These are phyloP conservation scores for Huso huso DNA, from an alignment of 2,797 vertebrate species.

Conservation along the genomic window DNA sequence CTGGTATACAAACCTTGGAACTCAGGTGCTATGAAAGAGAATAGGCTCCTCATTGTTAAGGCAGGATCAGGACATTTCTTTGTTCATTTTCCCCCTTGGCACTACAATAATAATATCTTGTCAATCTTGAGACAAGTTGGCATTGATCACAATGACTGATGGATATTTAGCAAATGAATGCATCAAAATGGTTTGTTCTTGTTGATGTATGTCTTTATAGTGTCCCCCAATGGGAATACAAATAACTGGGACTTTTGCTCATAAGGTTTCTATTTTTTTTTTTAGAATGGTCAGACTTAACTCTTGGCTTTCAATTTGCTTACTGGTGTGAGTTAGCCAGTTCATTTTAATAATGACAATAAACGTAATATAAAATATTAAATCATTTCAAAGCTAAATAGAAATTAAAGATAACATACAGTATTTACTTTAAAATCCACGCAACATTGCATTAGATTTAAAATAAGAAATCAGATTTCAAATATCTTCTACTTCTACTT, in stretches of 20 bases:
- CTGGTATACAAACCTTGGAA: slow-evolving; percentile 34
- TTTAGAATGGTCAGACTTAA: too few species aligned
- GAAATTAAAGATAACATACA: too few species aligned
- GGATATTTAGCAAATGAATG: slow-evolving; percentile 36
- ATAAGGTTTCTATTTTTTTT: too few species aligned
- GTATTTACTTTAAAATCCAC: too few species aligned
- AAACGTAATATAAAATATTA: too few species aligned
- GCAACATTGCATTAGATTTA: too few species aligned
- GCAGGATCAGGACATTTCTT: slow-evolving; percentile 43
- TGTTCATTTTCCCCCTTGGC: slow-evolving; percentile 44
- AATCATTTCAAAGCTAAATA: too few species aligned
- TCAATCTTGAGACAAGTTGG: slow-evolving; percentile 52
- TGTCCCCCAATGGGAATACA: slow-evolving; percentile 35
- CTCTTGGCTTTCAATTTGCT: too few species aligned
- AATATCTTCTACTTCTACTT: too few species aligned
- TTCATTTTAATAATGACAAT: too few species aligned
- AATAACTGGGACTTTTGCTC: slow-evolving; percentile 38
- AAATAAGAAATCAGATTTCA: too few species aligned
- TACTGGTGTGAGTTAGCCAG: too few species aligned
- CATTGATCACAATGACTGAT: slow-evolving; percentile 42
- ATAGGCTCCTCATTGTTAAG: slow-evolving; percentile 58
- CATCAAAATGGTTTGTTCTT: slow-evolving; percentile 39
- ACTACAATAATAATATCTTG: slow-evolving; percentile 54
- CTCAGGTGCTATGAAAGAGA: slow-evolving; percentile 54
- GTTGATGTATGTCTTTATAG: slow-evolving; percentile 40